A percentile compares a stretch with the other conserved stretches of the same genome.
Conservation (phyloP, 2,888 invertebrate species). For the Mylabris sibirica region DNA sequence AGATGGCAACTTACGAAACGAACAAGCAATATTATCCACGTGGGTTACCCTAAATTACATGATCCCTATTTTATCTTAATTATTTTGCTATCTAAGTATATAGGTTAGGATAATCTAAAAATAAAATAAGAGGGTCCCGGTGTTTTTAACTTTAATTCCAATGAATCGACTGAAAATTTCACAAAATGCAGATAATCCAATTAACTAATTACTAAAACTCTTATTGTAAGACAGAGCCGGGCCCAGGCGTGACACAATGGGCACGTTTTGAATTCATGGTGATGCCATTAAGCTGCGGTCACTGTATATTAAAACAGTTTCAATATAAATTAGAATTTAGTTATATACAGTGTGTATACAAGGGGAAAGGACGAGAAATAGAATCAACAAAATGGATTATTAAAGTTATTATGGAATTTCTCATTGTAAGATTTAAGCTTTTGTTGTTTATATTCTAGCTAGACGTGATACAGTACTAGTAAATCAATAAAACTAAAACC, state of each 20-base stretch:
- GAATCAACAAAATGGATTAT: not conserved
- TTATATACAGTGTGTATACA: not conserved
- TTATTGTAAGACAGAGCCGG: not conserved
- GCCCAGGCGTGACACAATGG: no score
- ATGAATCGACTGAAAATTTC: constrained; percentile 1
- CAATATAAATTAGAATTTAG: not conserved
- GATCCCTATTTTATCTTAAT: constrained; percentile 47
- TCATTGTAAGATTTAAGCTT: constrained; percentile 1
- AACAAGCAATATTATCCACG: constrained; percentile 40
- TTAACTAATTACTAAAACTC: not conserved
- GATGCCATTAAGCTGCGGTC: not conserved
- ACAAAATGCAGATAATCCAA: not conserved
- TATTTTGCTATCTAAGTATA: constrained; percentile 42
- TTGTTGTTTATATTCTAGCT: constrained; percentile 6
- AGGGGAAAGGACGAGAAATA: not conserved
- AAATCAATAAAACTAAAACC: constrained; percentile 13
- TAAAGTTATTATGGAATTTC: constrained; percentile 4
- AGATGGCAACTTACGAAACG: constrained; percentile 34
- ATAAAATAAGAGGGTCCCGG: not conserved
- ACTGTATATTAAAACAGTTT: not conserved
- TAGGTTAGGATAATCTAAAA: constrained; percentile 3
- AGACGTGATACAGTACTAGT: constrained; percentile 11
- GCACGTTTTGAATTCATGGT: no score
- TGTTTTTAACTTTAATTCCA: not conserved
- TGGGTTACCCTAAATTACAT: constrained; percentile 44